Conservation (phyloP, 1,140 invertebrate genomes). For the Pseudomyrmex pallidus region DNA sequence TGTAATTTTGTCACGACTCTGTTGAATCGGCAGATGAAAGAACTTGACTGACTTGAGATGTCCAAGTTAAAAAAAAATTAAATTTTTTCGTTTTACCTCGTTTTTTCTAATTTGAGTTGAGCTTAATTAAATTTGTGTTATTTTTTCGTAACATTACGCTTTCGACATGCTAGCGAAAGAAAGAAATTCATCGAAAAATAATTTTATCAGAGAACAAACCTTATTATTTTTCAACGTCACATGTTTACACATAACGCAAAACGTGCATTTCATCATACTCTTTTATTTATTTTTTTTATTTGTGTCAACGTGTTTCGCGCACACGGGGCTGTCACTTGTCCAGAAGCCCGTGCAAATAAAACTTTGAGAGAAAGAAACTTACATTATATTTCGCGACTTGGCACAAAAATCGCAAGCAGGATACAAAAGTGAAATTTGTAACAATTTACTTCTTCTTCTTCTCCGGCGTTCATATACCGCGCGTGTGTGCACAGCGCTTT, state of each 20-base stretch:
- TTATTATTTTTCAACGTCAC: background rate
- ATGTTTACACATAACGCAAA: background rate
- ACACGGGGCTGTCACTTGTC: slow-evolving; percentile 1
- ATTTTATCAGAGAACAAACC: background rate
- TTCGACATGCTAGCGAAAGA: background rate
- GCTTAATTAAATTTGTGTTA: background rate
- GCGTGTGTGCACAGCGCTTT: background rate
- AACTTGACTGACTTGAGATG: background rate
- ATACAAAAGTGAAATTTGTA: background rate
- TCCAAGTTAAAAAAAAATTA: background rate
- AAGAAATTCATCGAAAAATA: background rate
- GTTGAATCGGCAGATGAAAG: background rate
- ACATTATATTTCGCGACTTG: slow-evolving; percentile 31
- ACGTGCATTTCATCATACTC: background rate
- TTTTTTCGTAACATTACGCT: background rate
- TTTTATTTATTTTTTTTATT: slow-evolving; percentile 19
- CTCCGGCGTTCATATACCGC: background rate
- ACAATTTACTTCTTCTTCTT: background rate
- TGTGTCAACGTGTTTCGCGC: slow-evolving; percentile 5
- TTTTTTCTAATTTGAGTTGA: background rate
- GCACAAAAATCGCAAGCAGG: background rate
- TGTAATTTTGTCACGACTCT: background rate
- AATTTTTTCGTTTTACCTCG: background rate
- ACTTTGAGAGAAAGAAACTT: slow-evolving; percentile 11
- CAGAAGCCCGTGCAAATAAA: background rate